These are phyloP conservation scores for Clostera curtula DNA, from an alignment of 2,888 invertebrate genomes.

Conservation along the genomic window DNA sequence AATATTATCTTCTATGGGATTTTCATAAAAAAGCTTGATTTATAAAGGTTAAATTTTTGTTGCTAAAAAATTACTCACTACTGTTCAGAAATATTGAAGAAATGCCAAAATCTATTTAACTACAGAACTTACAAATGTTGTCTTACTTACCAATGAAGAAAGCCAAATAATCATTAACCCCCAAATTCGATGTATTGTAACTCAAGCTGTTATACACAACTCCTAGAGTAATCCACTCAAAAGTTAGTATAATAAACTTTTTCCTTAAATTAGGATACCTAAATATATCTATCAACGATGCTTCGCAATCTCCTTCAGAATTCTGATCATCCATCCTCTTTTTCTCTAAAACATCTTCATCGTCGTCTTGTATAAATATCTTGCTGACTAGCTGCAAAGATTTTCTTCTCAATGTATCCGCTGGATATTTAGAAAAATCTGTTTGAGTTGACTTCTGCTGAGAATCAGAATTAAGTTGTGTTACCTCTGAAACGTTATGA, in stretches of 20 bases:
- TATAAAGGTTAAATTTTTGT: too few relatives aligned
- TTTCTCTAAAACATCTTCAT: slow-evolving; percentile 45
- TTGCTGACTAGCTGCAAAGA: slow-evolving; percentile 50
- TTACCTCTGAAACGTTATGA: slow-evolving; percentile 25
- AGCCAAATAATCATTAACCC: slow-evolving; percentile 79
- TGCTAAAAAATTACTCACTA: too few relatives aligned
- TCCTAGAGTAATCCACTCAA: slow-evolving; percentile 80
- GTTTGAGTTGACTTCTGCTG: slow-evolving; percentile 46
- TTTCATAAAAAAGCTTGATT: too few relatives aligned
- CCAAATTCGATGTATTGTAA: slow-evolving; percentile 79
- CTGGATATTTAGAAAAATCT: slow-evolving; percentile 39
- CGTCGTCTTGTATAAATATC: slow-evolving; percentile 45
- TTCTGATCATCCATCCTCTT: slow-evolving; percentile 60
- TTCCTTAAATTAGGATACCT: slow-evolving; percentile 79
- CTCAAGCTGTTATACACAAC: slow-evolving; percentile 81
- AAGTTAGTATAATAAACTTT: slow-evolving; percentile 78
- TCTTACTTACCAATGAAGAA: slow-evolving; percentile 76
- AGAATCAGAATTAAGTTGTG: slow-evolving; percentile 28
- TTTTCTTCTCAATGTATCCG: slow-evolving; percentile 47
- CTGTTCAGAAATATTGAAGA: too few relatives aligned
- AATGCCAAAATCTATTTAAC: too few relatives aligned
- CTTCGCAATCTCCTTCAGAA: slow-evolving; percentile 66
- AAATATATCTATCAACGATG: slow-evolving; percentile 77
- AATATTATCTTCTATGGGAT: too few relatives aligned
- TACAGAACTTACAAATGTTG: slow-evolving; percentile 1